These are phyloP conservation scores for Sarcophaga bullata DNA, from an alignment of 1,140 invertebrate species.

Conservation along the genomic window DNA sequence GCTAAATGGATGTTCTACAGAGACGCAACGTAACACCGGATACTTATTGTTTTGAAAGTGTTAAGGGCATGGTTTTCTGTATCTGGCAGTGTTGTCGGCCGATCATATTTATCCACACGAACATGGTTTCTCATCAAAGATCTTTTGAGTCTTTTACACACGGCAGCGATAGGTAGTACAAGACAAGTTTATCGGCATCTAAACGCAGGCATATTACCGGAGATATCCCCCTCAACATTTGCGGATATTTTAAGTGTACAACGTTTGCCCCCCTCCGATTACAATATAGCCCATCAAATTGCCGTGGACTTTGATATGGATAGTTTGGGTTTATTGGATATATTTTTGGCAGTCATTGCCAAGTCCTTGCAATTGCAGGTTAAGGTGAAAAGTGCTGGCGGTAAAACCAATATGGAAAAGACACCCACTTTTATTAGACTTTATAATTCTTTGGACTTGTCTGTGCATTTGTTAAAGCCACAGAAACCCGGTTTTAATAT, in stretches of 20 bases:
- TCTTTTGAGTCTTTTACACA: constrained; percentile 88
- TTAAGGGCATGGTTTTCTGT: constrained; percentile 91
- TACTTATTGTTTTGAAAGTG: constrained; percentile 98
- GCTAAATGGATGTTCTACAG: constrained; percentile 53
- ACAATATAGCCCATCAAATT: constrained; percentile 74
- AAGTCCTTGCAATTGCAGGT: constrained; percentile 89
- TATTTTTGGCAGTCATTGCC: constrained; percentile 86
- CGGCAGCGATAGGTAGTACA: constrained; percentile 93
- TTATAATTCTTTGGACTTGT: constrained; percentile 62
- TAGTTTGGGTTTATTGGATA: constrained; percentile 79
- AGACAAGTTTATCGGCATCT: no score
- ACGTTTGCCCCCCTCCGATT: constrained; percentile 79
- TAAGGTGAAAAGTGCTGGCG: constrained; percentile 74
- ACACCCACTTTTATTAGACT: constrained; percentile 58
- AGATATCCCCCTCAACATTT: constrained; percentile 77
- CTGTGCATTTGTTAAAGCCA: constrained; percentile 55
- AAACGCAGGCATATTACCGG: constrained; percentile 89
- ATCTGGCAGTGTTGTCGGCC: constrained; percentile 91
- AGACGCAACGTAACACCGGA: constrained; percentile 75
- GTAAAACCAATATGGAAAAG: constrained; percentile 56
- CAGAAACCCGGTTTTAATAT: constrained; percentile 42
- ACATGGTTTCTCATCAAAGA: constrained; percentile 83
- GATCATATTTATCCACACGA: constrained; percentile 91
- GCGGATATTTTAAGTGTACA: constrained; percentile 76
- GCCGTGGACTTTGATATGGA: constrained; percentile 72